Percentiles rank a stretch among this genome's conserved stretches.
phyloP scores from a whole-genome alignment of 1,140 invertebrate species.

The Bombus terrestris region DNA sequence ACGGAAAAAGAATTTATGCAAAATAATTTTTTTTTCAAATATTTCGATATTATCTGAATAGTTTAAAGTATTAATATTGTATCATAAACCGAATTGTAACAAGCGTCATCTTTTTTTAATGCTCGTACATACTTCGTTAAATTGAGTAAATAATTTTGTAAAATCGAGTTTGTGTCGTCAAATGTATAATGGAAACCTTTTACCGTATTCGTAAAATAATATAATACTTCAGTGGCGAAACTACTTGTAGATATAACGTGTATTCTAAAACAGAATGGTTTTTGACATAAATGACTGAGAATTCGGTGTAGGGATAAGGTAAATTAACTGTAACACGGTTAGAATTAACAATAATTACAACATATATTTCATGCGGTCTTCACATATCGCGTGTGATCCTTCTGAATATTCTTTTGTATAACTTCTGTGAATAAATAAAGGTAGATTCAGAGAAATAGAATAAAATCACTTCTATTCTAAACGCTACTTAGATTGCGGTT shows the following conservation, averaged over 20 bases:
- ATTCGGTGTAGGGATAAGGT: neutral
- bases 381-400: neutral
- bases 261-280: neutral
- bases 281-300: constrained; percentile 12
- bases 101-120: neutral
- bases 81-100: neutral
- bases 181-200: no score
- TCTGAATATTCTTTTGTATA: constrained; percentile 40
- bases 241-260: constrained; percentile 24
- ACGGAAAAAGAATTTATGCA: neutral
- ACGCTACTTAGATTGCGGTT: neutral
- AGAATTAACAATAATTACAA: neutral
- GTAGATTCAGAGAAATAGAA: neutral
- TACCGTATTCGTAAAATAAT: neutral
- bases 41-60: no score
- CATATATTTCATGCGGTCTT: constrained; percentile 3
- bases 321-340: neutral
- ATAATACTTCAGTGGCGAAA: neutral
- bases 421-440: constrained; percentile 39
- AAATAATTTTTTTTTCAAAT: neutral
- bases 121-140: neutral
- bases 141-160: neutral
- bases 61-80: no score
- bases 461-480: neutral
- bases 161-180: neutral